These are phyloP conservation scores for Ypsolopha sequella DNA, from an alignment of 2,888 invertebrate species.

Conservation along the genomic window DNA sequence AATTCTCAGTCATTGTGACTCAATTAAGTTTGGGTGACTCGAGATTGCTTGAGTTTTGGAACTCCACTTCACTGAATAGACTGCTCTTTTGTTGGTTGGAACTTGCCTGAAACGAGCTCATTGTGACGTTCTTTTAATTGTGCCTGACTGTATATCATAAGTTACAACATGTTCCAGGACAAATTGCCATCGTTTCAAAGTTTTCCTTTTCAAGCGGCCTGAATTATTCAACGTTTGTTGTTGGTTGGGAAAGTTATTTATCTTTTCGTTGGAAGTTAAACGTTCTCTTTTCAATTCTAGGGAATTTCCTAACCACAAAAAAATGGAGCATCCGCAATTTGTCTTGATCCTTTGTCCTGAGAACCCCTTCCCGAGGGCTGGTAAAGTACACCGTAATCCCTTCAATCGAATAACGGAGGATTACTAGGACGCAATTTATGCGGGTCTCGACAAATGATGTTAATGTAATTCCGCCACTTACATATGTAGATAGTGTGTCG, in stretches of 20 bases:
- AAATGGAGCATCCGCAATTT: constrained; percentile 32
- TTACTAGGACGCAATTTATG: constrained; percentile 36
- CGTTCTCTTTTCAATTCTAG: not conserved
- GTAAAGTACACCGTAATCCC: constrained; percentile 52
- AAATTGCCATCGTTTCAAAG: not conserved
- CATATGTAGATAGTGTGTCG: constrained; percentile 9
- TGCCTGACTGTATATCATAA: constrained; percentile 11
- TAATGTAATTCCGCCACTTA: constrained; percentile 4
- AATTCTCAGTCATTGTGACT: constrained; percentile 7
- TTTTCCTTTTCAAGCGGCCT: not conserved
- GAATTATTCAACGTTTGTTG: not conserved
- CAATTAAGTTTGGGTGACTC: constrained; percentile 9
- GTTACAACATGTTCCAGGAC: constrained; percentile 7
- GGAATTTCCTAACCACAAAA: not conserved
- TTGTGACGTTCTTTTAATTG: constrained; percentile 9
- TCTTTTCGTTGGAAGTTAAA: not conserved
- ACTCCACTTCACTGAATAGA: not conserved
- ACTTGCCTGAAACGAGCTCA: not conserved
- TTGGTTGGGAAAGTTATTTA: not conserved
- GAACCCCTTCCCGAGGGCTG: constrained; percentile 33
- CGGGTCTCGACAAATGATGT: constrained; percentile 19
- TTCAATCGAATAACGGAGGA: constrained; percentile 48
- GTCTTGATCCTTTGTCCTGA: constrained; percentile 26
- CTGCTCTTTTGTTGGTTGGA: constrained; percentile 13
- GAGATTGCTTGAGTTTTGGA: constrained; percentile 8